phyloP scores from a whole-genome alignment of 2,113 vertebrate species.

The Aramus guarauna region DNA sequence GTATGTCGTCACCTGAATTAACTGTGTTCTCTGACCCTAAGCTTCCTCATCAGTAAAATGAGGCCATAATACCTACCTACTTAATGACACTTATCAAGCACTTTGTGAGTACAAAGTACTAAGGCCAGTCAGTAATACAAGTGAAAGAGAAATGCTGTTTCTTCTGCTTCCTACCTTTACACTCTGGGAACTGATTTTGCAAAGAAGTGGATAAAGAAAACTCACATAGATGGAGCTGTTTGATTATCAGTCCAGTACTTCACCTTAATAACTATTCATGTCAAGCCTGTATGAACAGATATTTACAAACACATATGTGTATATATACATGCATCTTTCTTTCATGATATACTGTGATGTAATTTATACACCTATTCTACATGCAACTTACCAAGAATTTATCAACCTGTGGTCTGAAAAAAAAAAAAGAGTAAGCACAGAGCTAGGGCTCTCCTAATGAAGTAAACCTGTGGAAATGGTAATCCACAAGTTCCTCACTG shows the following conservation, averaged over 20 bases:
- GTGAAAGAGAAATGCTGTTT: background rate
- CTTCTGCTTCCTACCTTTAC: background rate
- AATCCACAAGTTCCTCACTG: background rate
- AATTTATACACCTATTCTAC: background rate
- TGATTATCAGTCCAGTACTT: background rate
- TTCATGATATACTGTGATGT: background rate
- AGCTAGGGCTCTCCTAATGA: background rate
- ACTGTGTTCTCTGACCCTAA: background rate
- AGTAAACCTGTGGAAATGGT: background rate
- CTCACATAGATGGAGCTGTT: accelerated
- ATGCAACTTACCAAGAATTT: background rate
- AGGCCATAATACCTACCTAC: background rate
- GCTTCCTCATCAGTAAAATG: background rate
- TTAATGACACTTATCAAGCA: background rate
- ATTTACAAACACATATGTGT: background rate
- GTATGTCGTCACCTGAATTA: background rate
- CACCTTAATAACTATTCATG: background rate
- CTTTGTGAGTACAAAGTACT: background rate
- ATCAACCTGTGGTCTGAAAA: background rate
- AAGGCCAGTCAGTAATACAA: background rate
- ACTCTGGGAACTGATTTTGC: background rate
- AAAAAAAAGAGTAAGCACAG: background rate
- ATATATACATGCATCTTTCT: background rate
- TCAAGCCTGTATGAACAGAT: background rate
- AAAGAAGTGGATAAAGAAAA: background rate